Base-by-base conservation (phyloP, 2,888 invertebrate species). In the Amiota communis region DNA sequence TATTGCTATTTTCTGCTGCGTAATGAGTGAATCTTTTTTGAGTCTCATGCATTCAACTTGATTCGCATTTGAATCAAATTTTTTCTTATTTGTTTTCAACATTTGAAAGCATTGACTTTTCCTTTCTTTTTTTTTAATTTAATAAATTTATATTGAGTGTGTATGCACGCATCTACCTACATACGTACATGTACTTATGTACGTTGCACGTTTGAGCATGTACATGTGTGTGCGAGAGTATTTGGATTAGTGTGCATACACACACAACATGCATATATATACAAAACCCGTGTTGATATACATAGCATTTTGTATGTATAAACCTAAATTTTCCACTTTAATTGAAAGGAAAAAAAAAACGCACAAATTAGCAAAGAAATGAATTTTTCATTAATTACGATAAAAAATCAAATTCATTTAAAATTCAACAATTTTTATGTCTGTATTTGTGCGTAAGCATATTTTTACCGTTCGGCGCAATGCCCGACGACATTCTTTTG, bases 251-350 rank as follows among this genome's bases (percentile, higher is more conserved):
- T 23, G 67, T 51, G 46, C n/a, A 63, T 9, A 46, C 23, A 63
- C 6, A 6, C 36, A 36, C 6, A 51, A 20, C 17, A 57, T 57
- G 20, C 17, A 57, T 6, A 57, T 9, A 13, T 57, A 15, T 57
- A 15, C 15, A 51, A 11, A 51, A 65, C n/a, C 47, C 63, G 63
- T 63, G 63, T 36, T 65, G 64, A 48, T 88, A 86, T 88, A 88
- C 86, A 88, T 86, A 82, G 80, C 82, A 80, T 75, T 79, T 78
- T 65, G 83, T 87, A 82, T 87, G 84, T 86, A 88, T 86, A 84
- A 81, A 57, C 17, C 15, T 57, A 57, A 83, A 84, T 80, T 67
- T 51, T 67, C 84, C 87, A 87, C 80, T 84, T 78, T 78, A 79
- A 73, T 67, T 67, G 8, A 67, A 57, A 57, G 57, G 15, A n/a